These are phyloP conservation scores for Meteorus cinctellus DNA, from an alignment of 2,888 invertebrate species.

Conservation along the genomic window DNA sequence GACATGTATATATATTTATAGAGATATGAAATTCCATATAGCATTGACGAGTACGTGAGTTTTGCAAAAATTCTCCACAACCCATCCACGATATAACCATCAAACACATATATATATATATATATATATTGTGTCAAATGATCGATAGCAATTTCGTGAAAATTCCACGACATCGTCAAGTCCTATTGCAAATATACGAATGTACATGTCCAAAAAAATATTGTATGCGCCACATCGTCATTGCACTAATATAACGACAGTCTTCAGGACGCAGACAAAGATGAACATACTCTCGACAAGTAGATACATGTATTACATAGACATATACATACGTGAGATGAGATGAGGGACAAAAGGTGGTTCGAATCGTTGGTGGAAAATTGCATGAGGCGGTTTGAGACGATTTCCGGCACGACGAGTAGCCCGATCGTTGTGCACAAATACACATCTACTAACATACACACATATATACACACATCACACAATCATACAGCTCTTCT, in stretches of 20 bases:
- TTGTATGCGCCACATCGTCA: neutral
- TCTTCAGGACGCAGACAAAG: neutral
- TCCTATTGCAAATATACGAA: constrained; percentile 22
- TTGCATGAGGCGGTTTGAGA: constrained; percentile 50
- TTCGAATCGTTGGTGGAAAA: constrained; percentile 52
- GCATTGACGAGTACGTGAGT: constrained; percentile 23
- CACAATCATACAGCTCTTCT: neutral
- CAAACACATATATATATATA: constrained; percentile 7
- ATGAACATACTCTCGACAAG: neutral
- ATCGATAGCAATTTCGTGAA: constrained; percentile 51
- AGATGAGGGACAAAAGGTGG: constrained; percentile 30
- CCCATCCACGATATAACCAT: constrained; percentile 8
- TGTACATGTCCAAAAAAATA: constrained; percentile 1
- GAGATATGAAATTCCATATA: constrained; percentile 6
- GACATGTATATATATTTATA: neutral
- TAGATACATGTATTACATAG: constrained; percentile 18
- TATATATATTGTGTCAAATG: constrained; percentile 47
- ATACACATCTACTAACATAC: neutral
- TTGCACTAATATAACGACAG: neutral
- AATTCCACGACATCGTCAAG: constrained; percentile 45
- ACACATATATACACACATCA: constrained; percentile 27
- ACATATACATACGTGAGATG: constrained; percentile 32
- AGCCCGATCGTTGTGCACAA: constrained; percentile 48
- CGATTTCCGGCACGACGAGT: constrained; percentile 54
- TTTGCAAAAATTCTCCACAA: constrained; percentile 11